phyloP scores from a whole-genome alignment of 2,113 vertebrate genomes.

The Telmatochromis sp. region DNA sequence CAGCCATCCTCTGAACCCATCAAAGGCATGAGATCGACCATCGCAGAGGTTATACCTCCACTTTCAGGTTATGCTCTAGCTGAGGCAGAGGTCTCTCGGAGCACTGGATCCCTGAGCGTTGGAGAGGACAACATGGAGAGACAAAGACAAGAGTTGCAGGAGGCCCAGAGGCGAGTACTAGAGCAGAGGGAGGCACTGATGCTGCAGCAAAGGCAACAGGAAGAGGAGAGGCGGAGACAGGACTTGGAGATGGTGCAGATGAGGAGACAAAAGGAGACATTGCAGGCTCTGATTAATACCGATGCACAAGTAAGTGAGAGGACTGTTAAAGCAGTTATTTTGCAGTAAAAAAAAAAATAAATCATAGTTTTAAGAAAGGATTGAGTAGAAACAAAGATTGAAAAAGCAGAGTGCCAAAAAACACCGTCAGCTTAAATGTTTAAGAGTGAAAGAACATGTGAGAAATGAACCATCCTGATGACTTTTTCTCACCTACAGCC shows the following conservation, averaged over 20 bases:
- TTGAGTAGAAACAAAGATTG: neutral
- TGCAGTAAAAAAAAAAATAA: neutral
- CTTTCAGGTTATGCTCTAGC: slow-evolving; percentile 39
- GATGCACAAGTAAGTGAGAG: slow-evolving; percentile 65
- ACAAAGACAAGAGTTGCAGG: slow-evolving; percentile 62
- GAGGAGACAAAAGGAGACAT: slow-evolving; percentile 29
- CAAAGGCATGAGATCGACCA: neutral
- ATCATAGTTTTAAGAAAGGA: neutral
- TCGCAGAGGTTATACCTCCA: neutral
- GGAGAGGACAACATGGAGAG: neutral
- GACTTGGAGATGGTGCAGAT: slow-evolving; percentile 24
- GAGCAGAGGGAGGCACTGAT: slow-evolving; percentile 63
- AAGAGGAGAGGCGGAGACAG: neutral
- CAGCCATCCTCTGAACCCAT: neutral
- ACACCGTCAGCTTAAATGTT: rapidly evolving
- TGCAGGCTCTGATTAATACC: slow-evolving; percentile 52
- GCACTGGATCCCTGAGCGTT: neutral
- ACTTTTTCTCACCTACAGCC: neutral
- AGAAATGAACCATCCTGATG: neutral
- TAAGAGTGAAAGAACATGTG: neutral
- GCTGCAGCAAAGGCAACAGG: slow-evolving; percentile 56
- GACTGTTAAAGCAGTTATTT: neutral
- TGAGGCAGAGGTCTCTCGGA: neutral
- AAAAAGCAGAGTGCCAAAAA: neutral
- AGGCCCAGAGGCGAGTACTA: slow-evolving; percentile 39